Conservation (phyloP, 2,888 invertebrate species). For the Baronia brevicornis region DNA sequence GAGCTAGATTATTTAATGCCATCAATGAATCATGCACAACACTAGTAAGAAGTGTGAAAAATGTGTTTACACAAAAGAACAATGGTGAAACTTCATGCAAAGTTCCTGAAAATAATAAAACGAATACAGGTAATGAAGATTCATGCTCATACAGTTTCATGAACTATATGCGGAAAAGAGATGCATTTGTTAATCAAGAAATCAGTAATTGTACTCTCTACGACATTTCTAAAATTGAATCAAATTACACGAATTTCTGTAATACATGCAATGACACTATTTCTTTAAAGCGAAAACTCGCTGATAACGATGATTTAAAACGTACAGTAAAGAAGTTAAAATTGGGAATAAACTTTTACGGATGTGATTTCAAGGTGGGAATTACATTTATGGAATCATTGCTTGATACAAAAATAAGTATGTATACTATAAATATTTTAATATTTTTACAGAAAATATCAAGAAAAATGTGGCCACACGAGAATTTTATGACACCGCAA, state of each 20-base stretch:
- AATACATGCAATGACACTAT: conserved; percentile 51
- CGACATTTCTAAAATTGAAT: conserved; percentile 17
- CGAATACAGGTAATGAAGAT: neutral
- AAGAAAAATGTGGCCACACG: conserved; percentile 49
- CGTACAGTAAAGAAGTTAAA: conserved; percentile 54
- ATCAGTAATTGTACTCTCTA: conserved; percentile 11
- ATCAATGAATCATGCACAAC: conserved; percentile 56
- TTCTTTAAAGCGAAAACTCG: conserved; percentile 39
- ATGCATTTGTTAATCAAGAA: conserved; percentile 27
- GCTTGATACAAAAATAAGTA: too few relatives aligned
- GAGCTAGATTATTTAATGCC: conserved; percentile 41
- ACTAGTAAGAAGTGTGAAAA: conserved; percentile 47
- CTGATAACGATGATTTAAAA: conserved; percentile 38
- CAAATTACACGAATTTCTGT: conserved; percentile 29
- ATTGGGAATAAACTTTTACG: conserved; percentile 60
- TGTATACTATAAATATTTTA: too few relatives aligned
- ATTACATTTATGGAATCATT: neutral
- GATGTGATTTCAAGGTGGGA: conserved; percentile 63
- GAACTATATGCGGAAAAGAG: conserved; percentile 49
- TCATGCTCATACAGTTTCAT: conserved; percentile 46
- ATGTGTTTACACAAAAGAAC: conserved; percentile 39
- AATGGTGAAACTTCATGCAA: conserved; percentile 8
- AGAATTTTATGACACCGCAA: conserved; percentile 52
- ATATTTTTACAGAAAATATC: conserved; percentile 60
- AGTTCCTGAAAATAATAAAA: conserved; percentile 8